These are phyloP conservation scores for Neria commutata DNA, from an alignment of 2,888 invertebrate genomes.

Conservation along the genomic window DNA sequence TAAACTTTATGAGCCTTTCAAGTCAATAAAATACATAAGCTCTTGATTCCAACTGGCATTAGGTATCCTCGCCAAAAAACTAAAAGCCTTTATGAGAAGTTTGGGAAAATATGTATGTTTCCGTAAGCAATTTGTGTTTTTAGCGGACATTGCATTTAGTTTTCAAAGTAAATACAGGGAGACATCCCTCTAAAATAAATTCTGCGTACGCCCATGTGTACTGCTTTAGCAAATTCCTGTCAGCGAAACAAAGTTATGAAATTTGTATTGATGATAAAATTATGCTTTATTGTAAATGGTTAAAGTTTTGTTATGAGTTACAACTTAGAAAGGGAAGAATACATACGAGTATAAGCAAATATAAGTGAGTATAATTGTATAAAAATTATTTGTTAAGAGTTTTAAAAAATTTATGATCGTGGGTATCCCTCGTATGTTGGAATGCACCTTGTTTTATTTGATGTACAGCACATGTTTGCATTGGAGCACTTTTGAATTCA, in stretches of 20 bases:
- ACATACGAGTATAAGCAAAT: not conserved
- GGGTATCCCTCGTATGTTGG: slow-evolving; percentile 83
- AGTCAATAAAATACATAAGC: too few relatives aligned
- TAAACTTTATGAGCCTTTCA: too few relatives aligned
- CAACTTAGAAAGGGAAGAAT: slow-evolving; percentile 15
- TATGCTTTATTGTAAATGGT: slow-evolving; percentile 4
- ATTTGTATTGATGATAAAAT: too few relatives aligned
- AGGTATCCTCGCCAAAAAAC: too few relatives aligned
- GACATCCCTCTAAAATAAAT: too few relatives aligned
- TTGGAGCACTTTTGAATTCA: slow-evolving; percentile 74
- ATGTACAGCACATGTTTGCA: slow-evolving; percentile 79
- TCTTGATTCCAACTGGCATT: too few relatives aligned
- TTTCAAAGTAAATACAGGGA: too few relatives aligned
- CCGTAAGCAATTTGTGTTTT: too few relatives aligned
- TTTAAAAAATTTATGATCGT: slow-evolving; percentile 83
- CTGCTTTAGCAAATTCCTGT: slow-evolving; percentile 39
- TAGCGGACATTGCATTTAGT: too few relatives aligned
- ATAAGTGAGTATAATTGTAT: not conserved
- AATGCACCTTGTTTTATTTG: slow-evolving; percentile 79
- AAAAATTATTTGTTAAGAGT: slow-evolving; percentile 39
- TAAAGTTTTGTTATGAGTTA: slow-evolving; percentile 27
- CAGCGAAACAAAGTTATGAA: slow-evolving; percentile 42
- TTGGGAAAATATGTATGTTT: too few relatives aligned
- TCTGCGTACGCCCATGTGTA: slow-evolving; percentile 33
- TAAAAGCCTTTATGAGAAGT: too few relatives aligned